A percentile compares a stretch with the other conserved stretches of the same genome.
phyloP scores from a whole-genome alignment of 2,888 invertebrate genomes.

The Liodrosophila aerea region DNA sequence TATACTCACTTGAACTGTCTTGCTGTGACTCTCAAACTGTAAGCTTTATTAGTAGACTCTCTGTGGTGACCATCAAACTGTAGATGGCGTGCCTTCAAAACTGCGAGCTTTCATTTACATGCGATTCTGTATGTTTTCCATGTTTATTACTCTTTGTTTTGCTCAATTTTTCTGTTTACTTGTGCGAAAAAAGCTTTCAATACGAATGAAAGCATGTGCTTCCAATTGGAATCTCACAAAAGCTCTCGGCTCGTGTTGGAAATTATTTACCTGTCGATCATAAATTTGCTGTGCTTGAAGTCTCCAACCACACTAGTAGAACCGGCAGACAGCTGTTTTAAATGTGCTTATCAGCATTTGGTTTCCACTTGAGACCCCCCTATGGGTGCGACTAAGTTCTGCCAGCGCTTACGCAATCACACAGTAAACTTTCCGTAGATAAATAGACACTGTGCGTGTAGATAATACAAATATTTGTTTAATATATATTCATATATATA shows the following conservation, averaged over 20 bases:
- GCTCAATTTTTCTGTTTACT: constrained; percentile 47
- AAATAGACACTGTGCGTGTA: not conserved
- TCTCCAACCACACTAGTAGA: not conserved
- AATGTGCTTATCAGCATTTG: constrained; percentile 43
- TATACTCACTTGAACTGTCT: too few relatives aligned
- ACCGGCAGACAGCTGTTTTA: constrained; percentile 13
- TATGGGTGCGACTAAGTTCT: constrained; percentile 5
- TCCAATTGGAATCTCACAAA: constrained; percentile 23
- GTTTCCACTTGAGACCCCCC: constrained; percentile 4
- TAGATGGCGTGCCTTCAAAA: constrained; percentile 1
- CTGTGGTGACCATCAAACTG: constrained; percentile 11
- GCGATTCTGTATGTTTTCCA: constrained; percentile 15
- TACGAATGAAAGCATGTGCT: constrained; percentile 15
- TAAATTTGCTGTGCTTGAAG: constrained; percentile 4
- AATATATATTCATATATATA: constrained; percentile 26
- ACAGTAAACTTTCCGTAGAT: constrained; percentile 20
- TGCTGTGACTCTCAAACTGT: constrained; percentile 3
- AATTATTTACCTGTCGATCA: constrained; percentile 11
- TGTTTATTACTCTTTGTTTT: constrained; percentile 48
- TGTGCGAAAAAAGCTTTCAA: constrained; percentile 9
- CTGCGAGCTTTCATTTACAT: not conserved
- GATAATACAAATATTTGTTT: constrained; percentile 39
- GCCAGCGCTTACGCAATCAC: constrained; percentile 32
- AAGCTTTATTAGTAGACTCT: too few relatives aligned
- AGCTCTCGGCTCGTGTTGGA: constrained; percentile 40